Evolutionary conservation across 2,797 vertebrate species (phyloP).

Genomic region (Rhodeus uyekii): DNA sequence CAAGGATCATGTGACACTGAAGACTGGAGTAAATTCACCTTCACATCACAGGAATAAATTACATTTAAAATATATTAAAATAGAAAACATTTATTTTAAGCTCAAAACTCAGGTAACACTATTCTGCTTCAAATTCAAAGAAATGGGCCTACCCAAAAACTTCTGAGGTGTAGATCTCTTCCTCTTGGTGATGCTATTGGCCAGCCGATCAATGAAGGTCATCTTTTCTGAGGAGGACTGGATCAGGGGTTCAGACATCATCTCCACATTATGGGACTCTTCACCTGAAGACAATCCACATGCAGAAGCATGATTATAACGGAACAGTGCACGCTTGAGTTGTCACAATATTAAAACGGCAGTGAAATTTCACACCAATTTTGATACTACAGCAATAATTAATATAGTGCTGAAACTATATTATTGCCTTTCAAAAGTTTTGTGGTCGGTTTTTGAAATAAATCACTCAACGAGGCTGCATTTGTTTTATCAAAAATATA

Average conservation of each 20-base stretch:
- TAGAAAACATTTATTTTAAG: neutral
- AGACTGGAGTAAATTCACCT: neutral
- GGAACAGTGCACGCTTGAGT: neutral
- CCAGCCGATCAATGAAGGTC: conserved; percentile 86
- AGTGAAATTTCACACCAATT: neutral
- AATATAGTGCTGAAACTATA: neutral
- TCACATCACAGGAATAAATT: neutral
- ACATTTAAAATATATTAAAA: neutral
- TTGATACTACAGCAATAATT: neutral
- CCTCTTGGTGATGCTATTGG: conserved; percentile 92
- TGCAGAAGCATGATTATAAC: neutral
- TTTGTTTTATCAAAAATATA: neutral
- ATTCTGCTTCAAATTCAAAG: neutral
- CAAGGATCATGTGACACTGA: neutral
- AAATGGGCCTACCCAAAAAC: conserved; percentile 82
- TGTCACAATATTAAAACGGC: neutral
- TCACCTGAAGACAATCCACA: conserved; percentile 74
- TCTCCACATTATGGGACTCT: conserved; percentile 86
- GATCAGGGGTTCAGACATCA: conserved; percentile 81
- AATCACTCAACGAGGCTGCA: neutral
- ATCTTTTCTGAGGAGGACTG: conserved; percentile 86
- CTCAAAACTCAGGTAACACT: neutral
- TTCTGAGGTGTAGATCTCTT: conserved; percentile 96
- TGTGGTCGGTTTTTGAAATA: neutral
- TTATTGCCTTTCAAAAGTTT: neutral